Evolutionary conservation across 1,140 invertebrate genomes (phyloP).

Genomic region (Andricus grossulariae): DNA sequence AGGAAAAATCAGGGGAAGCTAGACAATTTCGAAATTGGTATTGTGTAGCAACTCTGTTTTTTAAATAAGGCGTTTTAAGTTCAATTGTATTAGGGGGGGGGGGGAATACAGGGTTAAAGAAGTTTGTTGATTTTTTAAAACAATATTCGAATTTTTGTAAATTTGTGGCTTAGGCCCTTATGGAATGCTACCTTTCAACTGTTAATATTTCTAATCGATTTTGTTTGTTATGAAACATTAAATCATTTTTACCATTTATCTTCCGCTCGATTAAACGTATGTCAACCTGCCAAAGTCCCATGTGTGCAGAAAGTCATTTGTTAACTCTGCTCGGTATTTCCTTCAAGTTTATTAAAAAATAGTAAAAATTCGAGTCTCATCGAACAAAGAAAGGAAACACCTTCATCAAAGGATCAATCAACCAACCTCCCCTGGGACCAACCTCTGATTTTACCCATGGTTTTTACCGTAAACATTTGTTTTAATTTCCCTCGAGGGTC

Average conservation of each 20-base stretch:
- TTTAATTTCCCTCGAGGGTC: conserved; percentile 48
- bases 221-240: not conserved
- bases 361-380: not conserved
- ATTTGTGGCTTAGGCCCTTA: too few relatives aligned
- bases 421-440: conserved; percentile 31
- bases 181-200: too few relatives aligned
- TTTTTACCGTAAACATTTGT: conserved; percentile 46
- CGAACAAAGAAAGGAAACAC: conserved; percentile 34
- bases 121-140: too few relatives aligned
- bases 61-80: too few relatives aligned
- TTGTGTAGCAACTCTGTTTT: too few relatives aligned
- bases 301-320: conserved; percentile 37
- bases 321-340: conserved; percentile 32
- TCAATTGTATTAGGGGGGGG: too few relatives aligned
- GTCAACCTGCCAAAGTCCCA: not conserved
- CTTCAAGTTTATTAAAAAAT: conserved; percentile 37
- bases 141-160: too few relatives aligned
- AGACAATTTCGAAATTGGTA: too few relatives aligned
- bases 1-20: too few relatives aligned
- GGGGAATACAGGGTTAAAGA: too few relatives aligned
- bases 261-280: not conserved
- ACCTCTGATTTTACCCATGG: conserved; percentile 37
- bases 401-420: conserved; percentile 39
- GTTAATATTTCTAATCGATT: too few relatives aligned
- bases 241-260: conserved; percentile 32